Base-by-base conservation (phyloP, 2,113 vertebrate genomes). In the Campylorhamphus procurvoides region DNA sequence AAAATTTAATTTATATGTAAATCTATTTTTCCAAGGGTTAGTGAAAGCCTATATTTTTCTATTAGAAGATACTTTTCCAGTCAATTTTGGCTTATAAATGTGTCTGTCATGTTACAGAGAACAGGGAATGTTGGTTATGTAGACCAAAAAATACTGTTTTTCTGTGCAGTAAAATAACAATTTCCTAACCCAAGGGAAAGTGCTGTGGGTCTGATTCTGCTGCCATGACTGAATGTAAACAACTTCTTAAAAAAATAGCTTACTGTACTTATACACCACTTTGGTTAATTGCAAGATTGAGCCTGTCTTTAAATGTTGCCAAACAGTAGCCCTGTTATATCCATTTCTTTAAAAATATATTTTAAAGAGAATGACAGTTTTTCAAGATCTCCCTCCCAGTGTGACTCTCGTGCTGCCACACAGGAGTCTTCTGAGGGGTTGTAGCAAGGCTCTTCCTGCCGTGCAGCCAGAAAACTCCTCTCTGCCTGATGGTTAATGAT, bases 1-100 rank as follows among this genome's bases (percentile, higher is more conserved):
- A 89, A 72, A 85, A 31, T 56, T 62, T 91, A 67, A 91, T 88
- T 96, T 94, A 73, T 80, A 67, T 93, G 87, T 87, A 93, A 93
- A 94, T 91, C 31, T 80, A 3, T n/a, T 87, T 82, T 87, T 60
- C 20, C 14, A 80, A 81, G 33, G 23, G 18, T 60, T 83, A 73
- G 7, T 47, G 24, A 73, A 78, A 87, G 31, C 50, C 33, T 76
- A 0, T 74, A 33, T 90, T 88, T 85, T 84, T 80, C 25, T 71
- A 7, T 64, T 83, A 25, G 16, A 81, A 67, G 35, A 35, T 64
- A 55, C 37, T 27, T 92, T 87, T 85, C 60, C 52, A 73, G 49
- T 76, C 47, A 66, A 12, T 77, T 53, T 20, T 83, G 33, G 22
- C 25, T 92, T 66, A 71, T 71, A 64, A 67, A 5, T 69, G 40